Evolutionary conservation across 2,113 vertebrate genomes (phyloP), one percentile per base, ranked within the genome.

Genomic region (Chelonoidis abingdonii): DNA sequence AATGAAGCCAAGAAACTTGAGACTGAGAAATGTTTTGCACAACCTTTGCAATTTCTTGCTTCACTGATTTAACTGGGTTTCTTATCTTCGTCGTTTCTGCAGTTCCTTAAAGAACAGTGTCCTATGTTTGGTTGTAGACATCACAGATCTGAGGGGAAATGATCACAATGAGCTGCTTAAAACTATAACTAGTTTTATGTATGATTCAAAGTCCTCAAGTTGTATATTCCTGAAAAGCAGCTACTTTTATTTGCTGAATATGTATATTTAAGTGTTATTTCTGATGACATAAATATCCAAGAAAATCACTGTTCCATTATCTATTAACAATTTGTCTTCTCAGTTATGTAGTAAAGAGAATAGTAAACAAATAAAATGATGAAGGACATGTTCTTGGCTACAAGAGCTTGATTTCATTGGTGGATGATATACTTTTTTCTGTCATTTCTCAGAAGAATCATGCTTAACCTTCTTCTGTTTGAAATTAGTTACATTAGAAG

Each of bases 401-500:
- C 1, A 53, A n/a, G 11, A 83, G 19, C 88, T 87, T 87, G 76
- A 35, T 1, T 87, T 80, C 57, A 3, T 49, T 3, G 3, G 78
- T 94, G 44, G 93, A 83, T 87, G 95, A 91, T 69, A 19, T 2
- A 6, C 57, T 52, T 54, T 0, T 92, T 89, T 86, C 87, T 93
- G 78, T 50, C 16, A 14, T 94, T 97, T 97, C 83, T 91, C 17
- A 86, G 84, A 94, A 93, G 9, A 75, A 86, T 88, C 2, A 6
- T 56, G 2, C 9, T 87, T 87, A n/a, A 91, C 57, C 69, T 88
- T 94, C 14, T 79, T 85, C 84, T 92, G 41, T 90, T 98, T 96
- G 50, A 10, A 97, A 79, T 94, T 95, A 96, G 88, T 87, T 93
- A 81, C 21, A 90, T 94, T 88, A 93, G 81, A 96, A 97, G 97